A percentile compares a stretch with the other conserved stretches of the same genome.
These are phyloP conservation scores for Achatina immaculata DNA, from an alignment of 1,140 invertebrate species.

Conservation along the genomic window DNA sequence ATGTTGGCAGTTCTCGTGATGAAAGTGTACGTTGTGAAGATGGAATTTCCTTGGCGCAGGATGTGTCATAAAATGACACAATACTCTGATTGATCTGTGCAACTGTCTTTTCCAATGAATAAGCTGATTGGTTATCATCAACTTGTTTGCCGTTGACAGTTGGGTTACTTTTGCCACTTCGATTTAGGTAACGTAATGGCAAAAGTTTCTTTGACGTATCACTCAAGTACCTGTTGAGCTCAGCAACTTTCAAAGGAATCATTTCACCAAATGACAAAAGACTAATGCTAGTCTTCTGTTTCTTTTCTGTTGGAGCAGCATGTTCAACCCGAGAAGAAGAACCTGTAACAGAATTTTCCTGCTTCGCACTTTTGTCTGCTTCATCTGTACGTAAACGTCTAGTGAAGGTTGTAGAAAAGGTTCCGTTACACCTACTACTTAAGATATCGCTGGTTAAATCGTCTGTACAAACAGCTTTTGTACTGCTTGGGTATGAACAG, in stretches of 20 bases:
- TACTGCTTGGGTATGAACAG: neutral
- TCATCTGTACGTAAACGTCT: conserved; percentile 15
- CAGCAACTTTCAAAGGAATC: conserved; percentile 24
- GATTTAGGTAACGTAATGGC: neutral
- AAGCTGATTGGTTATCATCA: neutral
- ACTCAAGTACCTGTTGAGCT: conserved; percentile 29
- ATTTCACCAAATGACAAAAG: conserved; percentile 6
- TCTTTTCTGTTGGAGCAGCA: neutral
- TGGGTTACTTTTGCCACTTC: neutral
- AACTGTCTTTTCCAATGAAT: conserved; percentile 27
- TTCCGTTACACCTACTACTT: neutral
- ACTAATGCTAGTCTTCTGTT: neutral
- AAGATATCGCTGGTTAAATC: neutral
- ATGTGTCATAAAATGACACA: conserved; percentile 36
- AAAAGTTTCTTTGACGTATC: conserved; percentile 16
- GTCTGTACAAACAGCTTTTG: neutral
- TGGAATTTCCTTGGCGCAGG: conserved; percentile 4
- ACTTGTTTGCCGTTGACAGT: neutral
- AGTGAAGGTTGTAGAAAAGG: neutral
- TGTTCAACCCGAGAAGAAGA: neutral
- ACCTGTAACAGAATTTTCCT: neutral
- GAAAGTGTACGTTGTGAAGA: neutral
- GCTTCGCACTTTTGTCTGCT: neutral
- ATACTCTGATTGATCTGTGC: conserved; percentile 33
- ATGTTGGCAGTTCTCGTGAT: neutral